Conservation (phyloP, 2,113 vertebrate species). For the Bubo bubo region DNA sequence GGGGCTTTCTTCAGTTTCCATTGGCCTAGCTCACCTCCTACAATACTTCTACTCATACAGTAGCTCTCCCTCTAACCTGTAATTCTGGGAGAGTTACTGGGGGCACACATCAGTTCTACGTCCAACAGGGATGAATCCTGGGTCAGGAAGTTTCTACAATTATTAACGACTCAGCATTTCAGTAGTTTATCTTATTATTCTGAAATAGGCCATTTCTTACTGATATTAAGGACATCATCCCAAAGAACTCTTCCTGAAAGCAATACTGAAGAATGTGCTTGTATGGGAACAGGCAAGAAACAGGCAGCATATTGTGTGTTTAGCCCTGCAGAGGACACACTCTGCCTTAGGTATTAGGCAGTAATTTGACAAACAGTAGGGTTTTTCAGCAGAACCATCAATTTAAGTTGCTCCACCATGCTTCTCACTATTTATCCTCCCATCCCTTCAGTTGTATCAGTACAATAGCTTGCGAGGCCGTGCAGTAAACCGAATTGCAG, state of each 20-base stretch:
- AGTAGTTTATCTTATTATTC: background rate
- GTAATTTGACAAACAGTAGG: background rate
- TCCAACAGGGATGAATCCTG: background rate
- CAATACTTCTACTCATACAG: background rate
- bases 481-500: background rate
- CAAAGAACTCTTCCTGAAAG: background rate
- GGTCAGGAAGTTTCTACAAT: background rate
- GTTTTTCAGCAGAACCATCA: background rate
- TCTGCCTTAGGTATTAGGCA: background rate
- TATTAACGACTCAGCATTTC: background rate
- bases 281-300: background rate
- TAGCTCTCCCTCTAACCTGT: background rate
- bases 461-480: background rate
- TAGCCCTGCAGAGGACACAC: background rate
- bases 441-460: background rate
- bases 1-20: background rate
- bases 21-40: background rate
- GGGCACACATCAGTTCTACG: background rate
- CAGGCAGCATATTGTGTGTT: background rate
- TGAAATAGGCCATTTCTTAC: background rate
- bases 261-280: rapidly evolving
- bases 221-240: background rate
- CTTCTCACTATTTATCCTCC: background rate
- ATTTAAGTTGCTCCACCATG: background rate
- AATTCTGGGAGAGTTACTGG: background rate